Evolutionary conservation across 2,797 vertebrate genomes (phyloP).

Genomic region (Pteropus rufus): DNA sequence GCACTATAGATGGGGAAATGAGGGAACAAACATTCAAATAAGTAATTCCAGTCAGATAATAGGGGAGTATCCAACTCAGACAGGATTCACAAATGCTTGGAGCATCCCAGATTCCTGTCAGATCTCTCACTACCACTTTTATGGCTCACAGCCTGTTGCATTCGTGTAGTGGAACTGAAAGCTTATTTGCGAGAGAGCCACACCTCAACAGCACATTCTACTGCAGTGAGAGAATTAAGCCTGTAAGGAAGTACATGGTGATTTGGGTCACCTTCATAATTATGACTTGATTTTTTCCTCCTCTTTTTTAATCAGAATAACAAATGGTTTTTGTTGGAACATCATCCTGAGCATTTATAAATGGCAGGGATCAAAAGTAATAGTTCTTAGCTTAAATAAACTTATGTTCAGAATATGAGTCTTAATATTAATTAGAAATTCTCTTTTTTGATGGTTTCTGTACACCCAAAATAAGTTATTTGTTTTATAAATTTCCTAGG

Average conservation of each 20-base stretch:
- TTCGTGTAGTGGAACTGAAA: not conserved
- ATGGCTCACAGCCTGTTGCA: not conserved
- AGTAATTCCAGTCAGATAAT: not conserved
- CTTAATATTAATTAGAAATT: not conserved
- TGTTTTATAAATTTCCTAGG: not conserved
- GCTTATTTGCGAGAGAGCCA: not conserved
- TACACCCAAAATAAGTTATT: not conserved
- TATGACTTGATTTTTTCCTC: not conserved
- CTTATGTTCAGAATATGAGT: not conserved
- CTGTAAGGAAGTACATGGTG: not conserved
- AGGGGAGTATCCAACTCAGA: not conserved
- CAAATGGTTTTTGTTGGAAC: not conserved
- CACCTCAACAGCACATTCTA: not conserved
- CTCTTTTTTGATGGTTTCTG: not conserved
- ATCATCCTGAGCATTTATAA: not conserved
- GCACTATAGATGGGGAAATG: not conserved
- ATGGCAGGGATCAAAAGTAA: not conserved
- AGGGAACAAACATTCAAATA: constrained; percentile 3
- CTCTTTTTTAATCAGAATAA: not conserved
- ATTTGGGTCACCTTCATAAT: not conserved
- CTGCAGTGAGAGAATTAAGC: not conserved
- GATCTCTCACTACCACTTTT: not conserved
- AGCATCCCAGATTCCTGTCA: not conserved
- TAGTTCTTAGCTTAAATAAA: not conserved
- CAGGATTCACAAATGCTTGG: not conserved